Conservation (phyloP, 2,888 invertebrate genomes). For the Anorthoa munda region DNA sequence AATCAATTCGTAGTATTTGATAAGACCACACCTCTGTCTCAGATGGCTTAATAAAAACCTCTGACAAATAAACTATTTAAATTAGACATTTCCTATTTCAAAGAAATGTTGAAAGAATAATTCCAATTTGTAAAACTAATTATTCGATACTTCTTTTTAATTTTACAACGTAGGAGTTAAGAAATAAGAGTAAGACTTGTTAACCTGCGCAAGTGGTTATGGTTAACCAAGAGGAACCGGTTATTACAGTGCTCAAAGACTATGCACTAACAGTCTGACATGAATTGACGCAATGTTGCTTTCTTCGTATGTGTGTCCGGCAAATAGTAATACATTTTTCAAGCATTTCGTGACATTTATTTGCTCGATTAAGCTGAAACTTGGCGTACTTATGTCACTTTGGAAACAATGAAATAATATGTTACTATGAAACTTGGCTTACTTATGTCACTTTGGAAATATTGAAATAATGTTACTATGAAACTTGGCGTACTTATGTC, state of each 20-base stretch:
- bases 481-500: too few relatives aligned
- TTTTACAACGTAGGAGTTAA: constrained; percentile 30
- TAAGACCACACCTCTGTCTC: background rate
- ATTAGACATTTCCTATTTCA: constrained; percentile 2
- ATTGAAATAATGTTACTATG: too few relatives aligned
- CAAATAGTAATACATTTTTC: too few relatives aligned
- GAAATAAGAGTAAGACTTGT: constrained; percentile 27
- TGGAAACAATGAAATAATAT: too few relatives aligned
- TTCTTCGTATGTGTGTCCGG: background rate
- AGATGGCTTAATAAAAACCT: background rate
- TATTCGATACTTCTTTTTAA: constrained; percentile 39
- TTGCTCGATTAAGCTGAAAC: too few relatives aligned
- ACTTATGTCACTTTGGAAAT: too few relatives aligned
- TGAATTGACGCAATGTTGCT: constrained; percentile 13
- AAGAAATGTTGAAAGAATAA: constrained; percentile 26
- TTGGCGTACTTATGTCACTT: too few relatives aligned
- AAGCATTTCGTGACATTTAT: too few relatives aligned
- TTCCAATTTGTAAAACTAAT: constrained; percentile 47
- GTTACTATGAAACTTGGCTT: too few relatives aligned
- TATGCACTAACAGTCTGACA: constrained; percentile 25
- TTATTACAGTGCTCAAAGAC: constrained; percentile 33
- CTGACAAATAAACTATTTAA: constrained; percentile 6
- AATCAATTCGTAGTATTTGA: background rate
- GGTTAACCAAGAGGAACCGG: constrained; percentile 37
- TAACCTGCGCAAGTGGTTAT: constrained; percentile 7